phyloP scores from a whole-genome alignment of 92 coral and sea anemone genomes.

The Phenganax stokvisi region DNA sequence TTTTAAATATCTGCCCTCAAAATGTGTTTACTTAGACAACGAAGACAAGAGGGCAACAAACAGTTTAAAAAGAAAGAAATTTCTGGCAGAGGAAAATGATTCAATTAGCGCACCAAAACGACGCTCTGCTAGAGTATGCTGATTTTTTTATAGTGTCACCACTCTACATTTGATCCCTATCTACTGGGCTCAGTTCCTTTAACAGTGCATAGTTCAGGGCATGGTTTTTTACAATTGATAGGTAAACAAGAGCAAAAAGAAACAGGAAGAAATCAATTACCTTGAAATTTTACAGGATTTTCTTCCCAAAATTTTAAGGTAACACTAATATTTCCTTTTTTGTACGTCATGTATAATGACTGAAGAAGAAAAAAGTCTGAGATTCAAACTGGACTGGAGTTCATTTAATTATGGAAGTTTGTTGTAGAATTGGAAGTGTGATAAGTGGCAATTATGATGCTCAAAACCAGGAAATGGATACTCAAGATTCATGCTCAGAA shows the following conservation, averaged over 20 bases:
- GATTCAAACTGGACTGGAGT: background rate
- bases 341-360: background rate
- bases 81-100: conserved; percentile 69
- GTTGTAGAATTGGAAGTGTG: conserved; percentile 11
- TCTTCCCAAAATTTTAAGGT: conserved; percentile 60
- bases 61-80: conserved; percentile 81
- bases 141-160: background rate
- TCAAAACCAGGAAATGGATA: conserved; percentile 9
- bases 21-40: conserved; percentile 39
- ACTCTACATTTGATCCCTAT: background rate
- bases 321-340: background rate
- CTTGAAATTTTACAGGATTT: conserved; percentile 73
- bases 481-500: background rate
- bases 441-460: conserved; percentile 4
- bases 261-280: conserved; percentile 93
- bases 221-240: background rate
- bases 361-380: background rate
- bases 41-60: conserved; percentile 78
- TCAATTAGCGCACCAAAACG: conserved; percentile 72
- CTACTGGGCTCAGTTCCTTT: too few species aligned
- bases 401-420: background rate
- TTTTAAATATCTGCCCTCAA: background rate
- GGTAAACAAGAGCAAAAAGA: conserved; percentile 97
- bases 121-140: conserved; percentile 84
- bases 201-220: background rate